Conservation (phyloP, 2,888 invertebrate genomes). For the Hipparchia semele region DNA sequence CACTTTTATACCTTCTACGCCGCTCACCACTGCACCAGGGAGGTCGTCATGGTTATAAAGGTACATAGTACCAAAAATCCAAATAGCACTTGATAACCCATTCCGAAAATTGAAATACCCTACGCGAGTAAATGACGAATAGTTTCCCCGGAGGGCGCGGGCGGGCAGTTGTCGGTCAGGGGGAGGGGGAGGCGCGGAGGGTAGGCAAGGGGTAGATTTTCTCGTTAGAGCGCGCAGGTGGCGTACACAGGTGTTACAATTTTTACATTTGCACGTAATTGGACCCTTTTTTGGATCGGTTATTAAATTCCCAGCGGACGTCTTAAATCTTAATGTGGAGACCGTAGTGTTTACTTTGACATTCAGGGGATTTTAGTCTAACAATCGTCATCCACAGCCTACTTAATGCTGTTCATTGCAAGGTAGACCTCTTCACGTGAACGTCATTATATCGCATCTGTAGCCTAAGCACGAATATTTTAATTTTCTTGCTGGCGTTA, state of each 20-base stretch:
- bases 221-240: constrained; percentile 48
- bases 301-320: constrained; percentile 13
- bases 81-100: constrained; percentile 8
- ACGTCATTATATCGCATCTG: too few species aligned
- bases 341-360: too few species aligned
- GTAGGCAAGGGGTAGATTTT: constrained; percentile 25
- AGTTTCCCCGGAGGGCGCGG: constrained; percentile 16
- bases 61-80: too few species aligned
- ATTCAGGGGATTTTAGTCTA: too few species aligned
- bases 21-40: too few species aligned
- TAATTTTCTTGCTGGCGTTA: too few species aligned
- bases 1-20: too few species aligned
- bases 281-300: constrained; percentile 29
- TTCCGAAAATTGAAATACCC: constrained; percentile 20
- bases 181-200: neutral
- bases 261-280: constrained; percentile 55
- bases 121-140: constrained; percentile 24
- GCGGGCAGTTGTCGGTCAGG: neutral
- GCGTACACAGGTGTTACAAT: constrained; percentile 30
- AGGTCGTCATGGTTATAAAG: too few species aligned
- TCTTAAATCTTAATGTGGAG: neutral
- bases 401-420: too few species aligned
- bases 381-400: too few species aligned
- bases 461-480: too few species aligned
- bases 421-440: too few species aligned